phyloP scores from a whole-genome alignment of 2,888 invertebrate genomes.

The Coelogynopora nodosa region DNA sequence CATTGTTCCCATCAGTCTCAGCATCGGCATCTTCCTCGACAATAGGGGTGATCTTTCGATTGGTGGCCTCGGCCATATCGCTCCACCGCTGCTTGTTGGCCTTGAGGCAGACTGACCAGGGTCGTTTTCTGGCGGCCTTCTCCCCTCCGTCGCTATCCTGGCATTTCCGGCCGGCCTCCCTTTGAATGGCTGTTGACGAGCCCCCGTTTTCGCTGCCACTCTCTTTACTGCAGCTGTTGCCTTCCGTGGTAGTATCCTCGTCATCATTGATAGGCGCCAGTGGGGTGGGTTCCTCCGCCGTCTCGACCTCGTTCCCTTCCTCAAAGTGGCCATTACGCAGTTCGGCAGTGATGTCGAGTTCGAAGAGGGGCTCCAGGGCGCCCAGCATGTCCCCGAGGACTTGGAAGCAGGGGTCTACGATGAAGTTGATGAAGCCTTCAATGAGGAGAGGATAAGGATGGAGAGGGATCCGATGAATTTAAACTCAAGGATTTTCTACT shows the following conservation, averaged over 20 bases:
- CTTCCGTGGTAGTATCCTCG: no score
- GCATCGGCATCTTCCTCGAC: neutral
- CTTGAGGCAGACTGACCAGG: neutral
- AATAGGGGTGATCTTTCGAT: neutral
- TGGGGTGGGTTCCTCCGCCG: no score
- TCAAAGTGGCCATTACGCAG: neutral
- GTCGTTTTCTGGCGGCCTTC: neutral
- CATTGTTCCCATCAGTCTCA: no score
- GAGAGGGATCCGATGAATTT: no score
- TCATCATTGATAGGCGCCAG: no score
- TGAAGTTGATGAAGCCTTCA: conserved; percentile 42
- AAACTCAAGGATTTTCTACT: no score
- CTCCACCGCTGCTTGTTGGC: conserved; percentile 22
- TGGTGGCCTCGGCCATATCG: conserved; percentile 5
- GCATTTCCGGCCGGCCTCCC: no score
- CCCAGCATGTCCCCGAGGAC: conserved; percentile 34
- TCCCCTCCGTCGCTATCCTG: neutral
- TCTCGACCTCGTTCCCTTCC: neutral
- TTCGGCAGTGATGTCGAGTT: neutral
- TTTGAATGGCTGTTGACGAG: no score
- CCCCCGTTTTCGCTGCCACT: no score
- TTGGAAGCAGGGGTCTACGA: conserved; percentile 39
- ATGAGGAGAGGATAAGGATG: neutral
- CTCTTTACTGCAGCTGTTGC: no score
- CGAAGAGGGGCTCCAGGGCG: conserved; percentile 32